Evolutionary conservation across 2,888 invertebrate genomes (phyloP).

Genomic region (Erebia epiphron): DNA sequence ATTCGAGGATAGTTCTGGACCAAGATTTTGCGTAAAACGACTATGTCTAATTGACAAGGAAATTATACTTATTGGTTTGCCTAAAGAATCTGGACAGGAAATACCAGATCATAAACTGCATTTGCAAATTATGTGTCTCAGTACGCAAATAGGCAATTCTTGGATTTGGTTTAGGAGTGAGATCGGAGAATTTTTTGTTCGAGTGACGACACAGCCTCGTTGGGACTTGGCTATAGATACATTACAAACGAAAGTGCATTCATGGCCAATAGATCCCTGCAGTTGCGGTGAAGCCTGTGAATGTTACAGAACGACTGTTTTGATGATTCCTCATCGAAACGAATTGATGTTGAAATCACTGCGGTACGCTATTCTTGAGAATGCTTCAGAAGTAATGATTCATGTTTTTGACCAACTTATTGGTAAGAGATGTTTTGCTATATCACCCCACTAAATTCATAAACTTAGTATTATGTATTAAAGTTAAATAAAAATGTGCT

Average conservation of each 20-base stretch:
- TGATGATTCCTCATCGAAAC: slow-evolving; percentile 70
- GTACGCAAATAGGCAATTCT: slow-evolving; percentile 61
- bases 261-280: slow-evolving; percentile 70
- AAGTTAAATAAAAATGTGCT: too few relatives aligned
- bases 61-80: slow-evolving; percentile 56
- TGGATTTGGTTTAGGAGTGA: slow-evolving; percentile 75
- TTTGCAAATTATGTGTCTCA: slow-evolving; percentile 68
- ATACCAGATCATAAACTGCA: slow-evolving; percentile 61
- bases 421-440: slow-evolving; percentile 48
- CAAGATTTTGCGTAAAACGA: slow-evolving; percentile 61
- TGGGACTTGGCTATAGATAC: slow-evolving; percentile 71
- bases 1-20: slow-evolving; percentile 51
- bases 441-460: too few relatives aligned
- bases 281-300: slow-evolving; percentile 72
- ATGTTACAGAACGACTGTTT: slow-evolving; percentile 65
- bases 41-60: slow-evolving; percentile 67
- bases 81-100: slow-evolving; percentile 61
- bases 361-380: slow-evolving; percentile 65
- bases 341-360: slow-evolving; percentile 69
- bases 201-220: slow-evolving; percentile 67
- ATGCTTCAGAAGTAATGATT: slow-evolving; percentile 69
- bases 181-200: slow-evolving; percentile 70
- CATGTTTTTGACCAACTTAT: slow-evolving; percentile 65
- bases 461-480: too few relatives aligned
- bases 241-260: slow-evolving; percentile 57